Evolutionary conservation across 2,888 invertebrate genomes (phyloP).

Genomic region (Drosophila birchii): DNA sequence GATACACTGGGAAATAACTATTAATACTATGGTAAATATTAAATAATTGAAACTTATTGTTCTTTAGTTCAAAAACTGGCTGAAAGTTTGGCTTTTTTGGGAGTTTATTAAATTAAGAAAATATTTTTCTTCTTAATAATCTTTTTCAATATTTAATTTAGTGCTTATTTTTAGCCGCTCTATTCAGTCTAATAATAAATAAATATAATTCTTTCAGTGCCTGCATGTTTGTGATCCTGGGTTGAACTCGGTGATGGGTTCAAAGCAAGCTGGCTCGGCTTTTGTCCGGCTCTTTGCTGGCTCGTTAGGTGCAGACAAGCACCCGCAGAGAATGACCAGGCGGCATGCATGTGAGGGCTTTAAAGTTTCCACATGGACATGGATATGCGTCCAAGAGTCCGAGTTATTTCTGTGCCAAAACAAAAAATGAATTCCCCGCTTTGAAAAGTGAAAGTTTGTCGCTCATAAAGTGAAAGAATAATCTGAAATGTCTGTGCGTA

Average conservation of each 20-base stretch:
- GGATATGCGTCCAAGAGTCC: slow-evolving; percentile 28
- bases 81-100: not conserved
- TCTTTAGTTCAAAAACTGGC: not conserved
- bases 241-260: slow-evolving; percentile 24
- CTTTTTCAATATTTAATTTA: not conserved
- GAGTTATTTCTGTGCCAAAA: slow-evolving; percentile 12
- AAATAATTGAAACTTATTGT: too few relatives aligned
- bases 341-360: slow-evolving; percentile 55
- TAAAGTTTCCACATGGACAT: slow-evolving; percentile 50
- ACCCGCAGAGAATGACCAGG: slow-evolving; percentile 44
- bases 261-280: slow-evolving; percentile 25
- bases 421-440: slow-evolving; percentile 31
- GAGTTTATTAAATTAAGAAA: not conserved
- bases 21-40: too few relatives aligned
- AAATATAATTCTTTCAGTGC: not conserved
- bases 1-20: not conserved
- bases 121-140: not conserved
- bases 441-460: slow-evolving; percentile 52
- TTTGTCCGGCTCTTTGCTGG: slow-evolving; percentile 43
- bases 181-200: too few relatives aligned
- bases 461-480: slow-evolving; percentile 45
- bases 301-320: slow-evolving; percentile 55
- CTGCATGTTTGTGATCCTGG: slow-evolving; percentile 8
- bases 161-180: not conserved
- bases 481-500: slow-evolving; percentile 50